phyloP scores from a whole-genome alignment of 2,888 invertebrate species.

The Drosophila pullipes region DNA sequence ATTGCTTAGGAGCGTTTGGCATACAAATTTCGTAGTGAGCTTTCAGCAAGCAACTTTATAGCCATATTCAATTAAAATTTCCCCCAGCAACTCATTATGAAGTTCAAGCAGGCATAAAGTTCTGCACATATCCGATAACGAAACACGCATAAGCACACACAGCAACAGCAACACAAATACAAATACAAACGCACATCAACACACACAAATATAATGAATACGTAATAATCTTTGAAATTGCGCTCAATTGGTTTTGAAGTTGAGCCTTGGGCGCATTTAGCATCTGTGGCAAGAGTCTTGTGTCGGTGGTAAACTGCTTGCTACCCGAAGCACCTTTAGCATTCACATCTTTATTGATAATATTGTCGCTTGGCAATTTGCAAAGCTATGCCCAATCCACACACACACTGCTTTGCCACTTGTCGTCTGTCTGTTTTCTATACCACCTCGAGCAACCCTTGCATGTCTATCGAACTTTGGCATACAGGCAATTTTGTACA shows the following conservation, averaged over 20 bases:
- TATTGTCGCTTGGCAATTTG: constrained; percentile 64
- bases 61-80: constrained; percentile 61
- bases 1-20: constrained; percentile 13
- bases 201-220: constrained; percentile 52
- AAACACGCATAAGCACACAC: constrained; percentile 15
- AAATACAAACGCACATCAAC: not conserved
- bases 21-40: constrained; percentile 31
- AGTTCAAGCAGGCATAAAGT: constrained; percentile 71
- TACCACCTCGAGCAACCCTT: constrained; percentile 34
- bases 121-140: constrained; percentile 51
- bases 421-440: constrained; percentile 47
- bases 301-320: constrained; percentile 28
- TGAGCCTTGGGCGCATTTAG: constrained; percentile 63
- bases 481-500: constrained; percentile 69
- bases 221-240: constrained; percentile 77
- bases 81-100: constrained; percentile 61
- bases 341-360: constrained; percentile 59
- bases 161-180: not conserved
- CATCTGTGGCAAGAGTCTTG: constrained; percentile 29
- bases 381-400: constrained; percentile 29
- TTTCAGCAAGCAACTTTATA: constrained; percentile 13
- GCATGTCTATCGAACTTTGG: constrained; percentile 59
- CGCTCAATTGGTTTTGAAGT: constrained; percentile 75
- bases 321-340: constrained; percentile 56
- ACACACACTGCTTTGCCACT: constrained; percentile 12